A percentile compares a stretch with the other conserved stretches of the same genome.
phyloP scores from a whole-genome alignment of 2,113 vertebrate genomes.

The Hemibagrus wyckioides region DNA sequence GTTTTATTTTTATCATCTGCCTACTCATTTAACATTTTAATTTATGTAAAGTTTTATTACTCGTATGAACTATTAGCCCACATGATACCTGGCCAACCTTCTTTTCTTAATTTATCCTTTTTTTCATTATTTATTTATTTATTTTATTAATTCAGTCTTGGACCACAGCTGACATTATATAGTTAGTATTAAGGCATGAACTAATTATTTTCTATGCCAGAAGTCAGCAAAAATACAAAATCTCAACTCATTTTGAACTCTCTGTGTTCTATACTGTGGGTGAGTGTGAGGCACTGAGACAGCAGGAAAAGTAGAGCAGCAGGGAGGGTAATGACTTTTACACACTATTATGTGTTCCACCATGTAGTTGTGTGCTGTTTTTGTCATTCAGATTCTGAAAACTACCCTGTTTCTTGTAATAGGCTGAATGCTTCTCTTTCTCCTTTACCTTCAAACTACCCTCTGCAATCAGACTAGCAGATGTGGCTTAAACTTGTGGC shows the following conservation, averaged over 20 bases:
- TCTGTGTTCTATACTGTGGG: background rate
- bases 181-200: background rate
- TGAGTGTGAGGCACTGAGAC: background rate
- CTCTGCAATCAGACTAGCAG: background rate
- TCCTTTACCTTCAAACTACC: background rate
- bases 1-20: background rate
- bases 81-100: background rate
- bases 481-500: background rate
- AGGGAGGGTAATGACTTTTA: background rate
- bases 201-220: background rate
- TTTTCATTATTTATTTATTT: background rate
- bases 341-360: background rate
- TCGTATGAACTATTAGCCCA: background rate
- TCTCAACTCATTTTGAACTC: background rate
- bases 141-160: background rate
- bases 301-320: background rate
- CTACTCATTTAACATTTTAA: background rate
- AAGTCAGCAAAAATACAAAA: background rate
- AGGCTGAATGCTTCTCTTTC: background rate
- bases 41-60: background rate
- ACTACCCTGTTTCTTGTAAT: background rate
- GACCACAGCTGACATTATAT: background rate
- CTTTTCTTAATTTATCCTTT: background rate
- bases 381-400: background rate
- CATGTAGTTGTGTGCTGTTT: background rate